These are phyloP conservation scores for Corythoichthys haematopterus DNA, from an alignment of 2,113 vertebrate genomes.

Conservation along the genomic window DNA sequence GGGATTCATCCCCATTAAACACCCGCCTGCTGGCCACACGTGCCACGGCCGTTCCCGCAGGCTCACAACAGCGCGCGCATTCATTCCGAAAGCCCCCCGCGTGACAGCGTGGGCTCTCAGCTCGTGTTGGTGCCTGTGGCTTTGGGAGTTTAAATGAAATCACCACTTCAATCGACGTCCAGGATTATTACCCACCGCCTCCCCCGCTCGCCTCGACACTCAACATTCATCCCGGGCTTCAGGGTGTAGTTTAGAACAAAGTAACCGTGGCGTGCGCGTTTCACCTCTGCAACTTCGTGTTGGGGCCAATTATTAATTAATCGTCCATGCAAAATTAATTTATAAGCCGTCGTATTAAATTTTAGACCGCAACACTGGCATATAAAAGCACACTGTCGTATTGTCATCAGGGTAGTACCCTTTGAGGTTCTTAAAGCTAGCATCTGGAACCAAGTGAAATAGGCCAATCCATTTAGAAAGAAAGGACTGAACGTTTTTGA, in stretches of 20 bases:
- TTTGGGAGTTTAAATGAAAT: conserved; percentile 39
- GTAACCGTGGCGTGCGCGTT: conserved; percentile 17
- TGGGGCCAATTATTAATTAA: conserved; percentile 21
- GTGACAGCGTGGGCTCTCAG: conserved; percentile 23
- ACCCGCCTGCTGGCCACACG: conserved; percentile 62
- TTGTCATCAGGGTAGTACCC: background rate
- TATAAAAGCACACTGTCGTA: background rate
- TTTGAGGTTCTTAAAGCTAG: background rate
- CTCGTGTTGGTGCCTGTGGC: conserved; percentile 38
- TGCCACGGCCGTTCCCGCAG: conserved; percentile 41
- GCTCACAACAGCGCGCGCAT: conserved; percentile 49
- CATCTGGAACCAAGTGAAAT: no score
- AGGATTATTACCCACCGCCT: conserved; percentile 13
- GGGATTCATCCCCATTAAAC: conserved; percentile 67
- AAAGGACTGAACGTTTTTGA: no score
- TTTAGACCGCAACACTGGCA: conserved; percentile 6
- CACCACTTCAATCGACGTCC: conserved; percentile 28
- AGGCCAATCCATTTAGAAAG: no score
- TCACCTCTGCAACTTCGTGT: conserved; percentile 19
- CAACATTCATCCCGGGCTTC: conserved; percentile 29
- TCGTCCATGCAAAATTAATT: conserved; percentile 15
- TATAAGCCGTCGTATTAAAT: background rate
- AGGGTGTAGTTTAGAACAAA: conserved; percentile 19
- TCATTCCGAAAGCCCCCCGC: conserved; percentile 40
- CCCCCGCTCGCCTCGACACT: conserved; percentile 6